A percentile compares a stretch with the other conserved stretches of the same genome.
Evolutionary conservation across 2,888 invertebrate species (phyloP).

Genomic region (Chydorus sphaericus): DNA sequence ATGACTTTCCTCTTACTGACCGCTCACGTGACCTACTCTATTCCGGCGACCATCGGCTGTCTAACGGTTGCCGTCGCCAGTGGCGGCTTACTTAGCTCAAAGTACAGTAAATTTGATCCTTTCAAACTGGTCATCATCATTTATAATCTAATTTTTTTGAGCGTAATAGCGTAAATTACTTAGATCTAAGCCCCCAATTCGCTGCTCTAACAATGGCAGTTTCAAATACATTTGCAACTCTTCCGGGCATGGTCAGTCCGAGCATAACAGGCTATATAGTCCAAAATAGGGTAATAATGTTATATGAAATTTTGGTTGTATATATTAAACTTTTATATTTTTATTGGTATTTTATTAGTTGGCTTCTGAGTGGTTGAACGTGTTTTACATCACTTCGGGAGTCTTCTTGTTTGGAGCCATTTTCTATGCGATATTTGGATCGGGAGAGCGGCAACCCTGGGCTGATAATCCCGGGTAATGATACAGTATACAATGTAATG

Average conservation of each 20-base stretch:
- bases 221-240: conserved; percentile 76
- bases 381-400: no score
- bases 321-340: no score
- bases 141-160: conserved; percentile 15
- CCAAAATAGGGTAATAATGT: conserved; percentile 53
- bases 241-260: conserved; percentile 85
- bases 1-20: conserved; percentile 73
- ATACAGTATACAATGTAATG: no score
- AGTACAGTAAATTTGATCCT: no score
- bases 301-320: no score
- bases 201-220: conserved; percentile 84
- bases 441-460: no score
- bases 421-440: no score
- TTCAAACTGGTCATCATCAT: conserved; percentile 48
- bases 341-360: no score
- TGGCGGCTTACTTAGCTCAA: conserved; percentile 79
- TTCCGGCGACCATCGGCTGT: conserved; percentile 58
- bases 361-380: no score
- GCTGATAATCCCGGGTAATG: no score
- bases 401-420: no score
- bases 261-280: conserved; percentile 64
- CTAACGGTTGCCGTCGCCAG: conserved; percentile 76
- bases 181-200: conserved; percentile 82
- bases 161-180: conserved; percentile 42
- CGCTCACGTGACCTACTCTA: conserved; percentile 52